phyloP scores from a whole-genome alignment of 2,797 vertebrate species.

The Hafferia zeledoni region DNA sequence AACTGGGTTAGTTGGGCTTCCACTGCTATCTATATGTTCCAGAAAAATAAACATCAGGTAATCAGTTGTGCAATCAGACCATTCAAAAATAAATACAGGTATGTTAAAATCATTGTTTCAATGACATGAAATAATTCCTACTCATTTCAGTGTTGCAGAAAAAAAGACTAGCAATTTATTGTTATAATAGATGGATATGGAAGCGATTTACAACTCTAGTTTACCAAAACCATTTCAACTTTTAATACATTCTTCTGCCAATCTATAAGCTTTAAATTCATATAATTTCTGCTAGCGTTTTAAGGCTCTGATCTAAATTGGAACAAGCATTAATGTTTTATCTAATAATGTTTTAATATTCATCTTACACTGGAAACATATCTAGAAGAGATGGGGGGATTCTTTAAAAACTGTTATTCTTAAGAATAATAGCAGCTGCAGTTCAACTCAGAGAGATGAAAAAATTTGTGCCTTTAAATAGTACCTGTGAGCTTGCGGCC shows the following conservation, averaged over 20 bases:
- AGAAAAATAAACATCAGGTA: not conserved
- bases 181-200: not conserved
- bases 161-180: not conserved
- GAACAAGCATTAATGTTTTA: not conserved
- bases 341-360: not conserved
- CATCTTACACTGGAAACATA: not conserved
- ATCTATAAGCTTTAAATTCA: not conserved
- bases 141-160: not conserved
- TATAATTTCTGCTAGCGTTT: not conserved
- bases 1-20: not conserved
- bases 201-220: not conserved
- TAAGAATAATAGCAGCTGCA: not conserved
- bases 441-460: not conserved
- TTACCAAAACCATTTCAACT: not conserved
- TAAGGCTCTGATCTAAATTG: not conserved
- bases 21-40: not conserved
- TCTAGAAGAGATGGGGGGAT: fast-evolving
- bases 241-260: not conserved
- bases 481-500: not conserved
- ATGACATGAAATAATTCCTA: not conserved
- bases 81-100: not conserved
- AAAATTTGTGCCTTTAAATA: not conserved
- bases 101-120: not conserved
- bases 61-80: not conserved
- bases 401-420: not conserved